Percentiles rank a stretch among this genome's conserved stretches.
These are phyloP conservation scores for Drosophila atripex DNA, from an alignment of 2,888 invertebrate genomes.

Conservation along the genomic window DNA sequence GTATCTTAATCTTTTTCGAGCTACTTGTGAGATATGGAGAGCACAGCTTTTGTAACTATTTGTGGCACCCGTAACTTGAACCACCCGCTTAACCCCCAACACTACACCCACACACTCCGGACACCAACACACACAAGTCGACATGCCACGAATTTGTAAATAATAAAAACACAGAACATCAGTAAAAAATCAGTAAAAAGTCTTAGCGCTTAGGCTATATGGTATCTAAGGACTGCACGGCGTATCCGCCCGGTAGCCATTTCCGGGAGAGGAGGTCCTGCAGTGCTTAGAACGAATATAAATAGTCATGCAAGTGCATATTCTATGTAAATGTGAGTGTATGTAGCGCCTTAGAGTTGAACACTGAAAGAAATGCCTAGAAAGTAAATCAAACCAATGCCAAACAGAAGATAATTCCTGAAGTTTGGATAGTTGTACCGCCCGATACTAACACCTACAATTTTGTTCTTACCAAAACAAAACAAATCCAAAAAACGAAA, in stretches of 20 bases:
- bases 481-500: slow-evolving; percentile 17
- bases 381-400: slow-evolving; percentile 50
- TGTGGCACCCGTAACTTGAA: slow-evolving; percentile 38
- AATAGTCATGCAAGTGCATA: slow-evolving; percentile 43
- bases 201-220: slow-evolving; percentile 43
- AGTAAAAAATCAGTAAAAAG: slow-evolving; percentile 68
- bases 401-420: slow-evolving; percentile 26
- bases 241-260: background rate
- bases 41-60: slow-evolving; percentile 54
- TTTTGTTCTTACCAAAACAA: slow-evolving; percentile 38
- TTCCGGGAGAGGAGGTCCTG: slow-evolving; percentile 2
- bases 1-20: slow-evolving; percentile 18
- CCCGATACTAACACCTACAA: slow-evolving; percentile 29
- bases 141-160: slow-evolving; percentile 53
- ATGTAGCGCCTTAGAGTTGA: slow-evolving; percentile 56
- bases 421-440: slow-evolving; percentile 11
- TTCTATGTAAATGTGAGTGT: slow-evolving; percentile 50
- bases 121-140: slow-evolving; percentile 30
- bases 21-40: slow-evolving; percentile 27
- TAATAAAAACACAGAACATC: slow-evolving; percentile 47
- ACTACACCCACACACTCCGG: slow-evolving; percentile 17
- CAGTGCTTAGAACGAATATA: slow-evolving; percentile 19
- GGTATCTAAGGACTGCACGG: slow-evolving; percentile 17
- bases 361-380: slow-evolving; percentile 56
- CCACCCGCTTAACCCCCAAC: slow-evolving; percentile 31